A percentile compares a stretch with the other conserved stretches of the same genome.
Evolutionary conservation across 2,113 vertebrate genomes (phyloP).

Genomic region (Euleptes europaea): DNA sequence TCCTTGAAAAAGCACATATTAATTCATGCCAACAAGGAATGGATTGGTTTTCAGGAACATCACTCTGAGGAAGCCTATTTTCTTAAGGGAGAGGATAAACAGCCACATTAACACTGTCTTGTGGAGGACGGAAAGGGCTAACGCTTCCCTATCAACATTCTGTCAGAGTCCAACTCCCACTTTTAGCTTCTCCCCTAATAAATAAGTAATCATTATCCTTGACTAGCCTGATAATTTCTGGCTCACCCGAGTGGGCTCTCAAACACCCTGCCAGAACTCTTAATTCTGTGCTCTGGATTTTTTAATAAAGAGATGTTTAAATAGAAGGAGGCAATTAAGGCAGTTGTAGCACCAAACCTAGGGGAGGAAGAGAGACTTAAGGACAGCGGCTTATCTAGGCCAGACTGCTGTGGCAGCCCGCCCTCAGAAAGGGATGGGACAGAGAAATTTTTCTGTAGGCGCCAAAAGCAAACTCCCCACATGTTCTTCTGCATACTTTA

Average conservation of each 20-base stretch:
- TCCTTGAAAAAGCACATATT: background rate
- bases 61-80: background rate
- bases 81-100: background rate
- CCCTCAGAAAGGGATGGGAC: slow-evolving; percentile 9
- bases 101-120: background rate
- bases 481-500: slow-evolving; percentile 46
- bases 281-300: background rate
- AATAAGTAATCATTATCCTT: background rate
- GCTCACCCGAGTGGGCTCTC: background rate
- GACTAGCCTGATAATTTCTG: background rate
- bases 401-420: background rate
- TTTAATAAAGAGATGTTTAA: slow-evolving; percentile 22
- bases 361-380: background rate
- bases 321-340: background rate
- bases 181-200: background rate
- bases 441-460: slow-evolving; percentile 5
- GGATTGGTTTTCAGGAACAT: background rate
- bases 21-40: background rate
- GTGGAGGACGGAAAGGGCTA: background rate
- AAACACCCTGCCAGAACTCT: background rate
- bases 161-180: background rate
- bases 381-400: background rate
- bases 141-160: background rate
- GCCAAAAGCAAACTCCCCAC: slow-evolving; percentile 14
- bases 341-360: no score